Base-by-base conservation (phyloP, 2,888 invertebrate species). In the Drosophila lutescens region DNA sequence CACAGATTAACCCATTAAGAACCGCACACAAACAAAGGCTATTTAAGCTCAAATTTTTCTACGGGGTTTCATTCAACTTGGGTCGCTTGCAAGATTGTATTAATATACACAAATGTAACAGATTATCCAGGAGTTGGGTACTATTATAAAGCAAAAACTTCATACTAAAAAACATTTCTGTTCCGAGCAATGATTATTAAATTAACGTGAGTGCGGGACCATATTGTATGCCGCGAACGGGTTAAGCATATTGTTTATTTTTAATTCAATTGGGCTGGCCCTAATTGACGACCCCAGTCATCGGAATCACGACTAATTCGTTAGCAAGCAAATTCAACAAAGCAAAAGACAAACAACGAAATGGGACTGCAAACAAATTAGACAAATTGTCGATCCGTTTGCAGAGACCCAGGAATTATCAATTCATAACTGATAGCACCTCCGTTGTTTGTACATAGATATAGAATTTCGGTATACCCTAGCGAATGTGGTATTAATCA, bases 271-370 rank as follows among this genome's bases (percentile, higher is more conserved):
- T 72, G 55, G 57, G 46, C 54, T 20, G 36, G 60, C 41, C 85
- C 66, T 76, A 81, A 81, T 81, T 84, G 49, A 59, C 57, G 47
- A 47, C 65, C 73, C 70, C 66, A 26, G 66, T 46, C 63, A 58
- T 43, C 23, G 34, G 53, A 77, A 80, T 78, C 79, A 74, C 78
- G 77, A 78, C 70, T 78, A 76, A 79, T 74, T 84, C 66, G 80
- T 82, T 71, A 77, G 75, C 77, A 76, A 74, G 74, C 73, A 80
- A 80, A 86, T 73, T 62, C 54, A 54, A 68, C 66, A 76, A 60
- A 61, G 55, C 59, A 46, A 46, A 57, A 73, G 46, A 36, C 78
- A 81, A 79, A 79, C 68, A 78, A 54, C 46, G 49, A 63, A 78
- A 75, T 66, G 76, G 75, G 65, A 60, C 57, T 15, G 66, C 57